Percentiles rank a stretch among this genome's conserved stretches.
phyloP scores from a whole-genome alignment of 2,113 vertebrate genomes.

The Synchiropus splendidus region DNA sequence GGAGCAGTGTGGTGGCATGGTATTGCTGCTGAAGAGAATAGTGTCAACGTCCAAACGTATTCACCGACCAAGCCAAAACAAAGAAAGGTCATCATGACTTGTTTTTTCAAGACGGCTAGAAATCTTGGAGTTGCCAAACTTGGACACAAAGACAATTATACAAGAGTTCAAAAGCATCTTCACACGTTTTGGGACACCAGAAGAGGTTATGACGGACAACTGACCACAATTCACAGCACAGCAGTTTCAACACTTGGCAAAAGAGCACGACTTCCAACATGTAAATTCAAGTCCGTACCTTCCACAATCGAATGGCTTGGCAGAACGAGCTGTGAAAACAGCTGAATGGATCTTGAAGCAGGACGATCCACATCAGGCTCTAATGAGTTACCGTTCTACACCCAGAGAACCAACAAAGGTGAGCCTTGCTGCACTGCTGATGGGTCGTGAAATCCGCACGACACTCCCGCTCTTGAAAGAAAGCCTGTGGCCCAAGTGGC shows the following conservation, averaged over 20 bases:
- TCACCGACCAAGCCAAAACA: neutral
- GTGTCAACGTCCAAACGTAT: neutral
- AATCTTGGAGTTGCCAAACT: neutral
- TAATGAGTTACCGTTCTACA: neutral
- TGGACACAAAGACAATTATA: neutral
- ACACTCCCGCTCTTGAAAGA: neutral
- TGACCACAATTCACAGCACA: neutral
- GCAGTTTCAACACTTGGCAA: neutral
- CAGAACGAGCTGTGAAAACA: neutral
- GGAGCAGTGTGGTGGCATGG: no score
- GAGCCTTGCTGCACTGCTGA: neutral
- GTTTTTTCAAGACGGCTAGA: neutral
- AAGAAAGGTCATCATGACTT: neutral
- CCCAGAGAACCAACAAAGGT: neutral
- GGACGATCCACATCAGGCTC: neutral
- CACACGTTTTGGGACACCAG: no score
- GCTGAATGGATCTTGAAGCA: neutral
- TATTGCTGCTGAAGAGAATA: neutral
- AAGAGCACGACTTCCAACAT: neutral
- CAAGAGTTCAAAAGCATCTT: no score
- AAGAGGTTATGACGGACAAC: neutral
- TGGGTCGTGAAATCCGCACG: neutral
- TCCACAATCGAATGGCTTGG: neutral
- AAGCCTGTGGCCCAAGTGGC: neutral
- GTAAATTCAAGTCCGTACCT: neutral